Base-by-base conservation (phyloP, 1,140 invertebrate species). In the Nasonia giraulti region DNA sequence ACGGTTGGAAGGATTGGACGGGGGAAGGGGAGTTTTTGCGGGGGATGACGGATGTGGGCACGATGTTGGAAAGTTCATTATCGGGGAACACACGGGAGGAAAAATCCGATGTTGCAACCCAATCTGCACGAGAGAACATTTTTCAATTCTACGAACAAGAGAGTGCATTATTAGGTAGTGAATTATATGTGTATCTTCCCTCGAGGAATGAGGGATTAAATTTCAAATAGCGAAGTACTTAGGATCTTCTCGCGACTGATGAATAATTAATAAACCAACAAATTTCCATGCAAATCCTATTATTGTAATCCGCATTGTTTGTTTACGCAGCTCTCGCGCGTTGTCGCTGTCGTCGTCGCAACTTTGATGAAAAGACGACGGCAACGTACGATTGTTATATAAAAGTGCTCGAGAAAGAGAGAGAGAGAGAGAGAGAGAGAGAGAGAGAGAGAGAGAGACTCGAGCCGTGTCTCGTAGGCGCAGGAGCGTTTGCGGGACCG, bases 311-410 rank as follows among this genome's bases (percentile, higher is more conserved):
- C 37, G 10, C 11, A 75, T 17, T 80, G 40, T 71, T 17, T 50
- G 3, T 23, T 47, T 47, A 80, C 40, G 20, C 11, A 62, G 31
- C 7, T 69, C 44, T 8, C 6, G 20, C 5, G n/a, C 68, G 6
- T 2, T 37, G 6, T 62, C 55, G 55, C 17, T 14, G 31, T 23
- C 33, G 31, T 23, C 33, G 27, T 82, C 55, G 14, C 50, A 75
- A 82, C 44, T 82, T 75, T 82, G 50, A 82, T 69, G 73, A 33
- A 40, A 81, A 74, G 80, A 73, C 47, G 68, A 69, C 31, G 47
- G 14, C 47, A 17, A 50, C 17, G 40, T 17, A 44, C 73, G 73
- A 82, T 75, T 40, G 71, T 82, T 82, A 44, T 82, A 44, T 44
- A 82, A 82, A 82, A 82, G 50, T 82, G 50, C 80, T 82, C 69